Percentiles rank a stretch among this genome's conserved stretches.
phyloP scores from a whole-genome alignment of 2,797 vertebrate species.

The Epinephelus awoara region DNA sequence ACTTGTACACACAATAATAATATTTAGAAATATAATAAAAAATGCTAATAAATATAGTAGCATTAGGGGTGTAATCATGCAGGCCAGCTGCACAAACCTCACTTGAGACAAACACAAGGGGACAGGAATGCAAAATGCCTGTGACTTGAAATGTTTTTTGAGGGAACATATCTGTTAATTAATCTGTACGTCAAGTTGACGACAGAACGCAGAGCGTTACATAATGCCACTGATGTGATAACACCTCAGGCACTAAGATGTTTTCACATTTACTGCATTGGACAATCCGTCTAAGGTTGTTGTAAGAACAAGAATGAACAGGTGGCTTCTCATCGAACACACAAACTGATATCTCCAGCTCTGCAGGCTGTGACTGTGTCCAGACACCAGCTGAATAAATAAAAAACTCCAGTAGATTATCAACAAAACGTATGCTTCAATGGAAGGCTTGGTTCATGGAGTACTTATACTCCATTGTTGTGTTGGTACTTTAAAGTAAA shows the following conservation, averaged over 20 bases:
- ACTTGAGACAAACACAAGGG: background rate
- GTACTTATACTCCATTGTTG: background rate
- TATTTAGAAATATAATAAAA: background rate
- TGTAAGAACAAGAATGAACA: background rate
- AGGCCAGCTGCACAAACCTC: background rate
- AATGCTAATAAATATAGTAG: too few relatives aligned
- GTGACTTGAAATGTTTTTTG: background rate
- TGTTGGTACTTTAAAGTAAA: too few relatives aligned
- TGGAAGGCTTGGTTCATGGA: background rate
- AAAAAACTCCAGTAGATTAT: background rate
- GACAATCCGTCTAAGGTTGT: background rate
- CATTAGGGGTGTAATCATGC: background rate
- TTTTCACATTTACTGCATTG: background rate
- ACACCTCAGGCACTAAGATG: background rate
- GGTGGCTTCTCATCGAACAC: background rate
- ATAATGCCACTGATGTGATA: background rate
- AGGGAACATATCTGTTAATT: background rate
- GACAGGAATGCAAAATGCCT: background rate
- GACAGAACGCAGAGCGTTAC: background rate
- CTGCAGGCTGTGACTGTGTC: background rate
- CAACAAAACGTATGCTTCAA: background rate
- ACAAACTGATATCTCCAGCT: background rate
- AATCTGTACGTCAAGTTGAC: background rate
- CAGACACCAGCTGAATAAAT: constrained; percentile 1
- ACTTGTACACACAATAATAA: background rate